These are phyloP conservation scores for Stramonita haemastoma DNA, from an alignment of 2,888 invertebrate species.

Conservation along the genomic window DNA sequence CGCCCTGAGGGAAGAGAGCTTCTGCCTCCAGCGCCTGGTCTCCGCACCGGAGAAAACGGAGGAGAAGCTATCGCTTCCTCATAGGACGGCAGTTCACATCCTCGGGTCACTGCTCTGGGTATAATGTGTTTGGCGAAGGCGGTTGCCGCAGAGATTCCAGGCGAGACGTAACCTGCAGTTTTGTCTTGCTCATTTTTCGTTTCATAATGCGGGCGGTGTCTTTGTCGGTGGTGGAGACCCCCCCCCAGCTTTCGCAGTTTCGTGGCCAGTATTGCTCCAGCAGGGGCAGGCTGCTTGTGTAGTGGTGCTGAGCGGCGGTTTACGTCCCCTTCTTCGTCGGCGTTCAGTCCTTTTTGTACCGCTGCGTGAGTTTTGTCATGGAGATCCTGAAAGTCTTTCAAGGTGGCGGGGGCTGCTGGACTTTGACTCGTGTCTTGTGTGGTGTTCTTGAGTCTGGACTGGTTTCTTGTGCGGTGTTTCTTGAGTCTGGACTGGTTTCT, in stretches of 20 bases:
- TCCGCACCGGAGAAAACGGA: constrained; percentile 45
- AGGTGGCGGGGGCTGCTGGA: constrained; percentile 43
- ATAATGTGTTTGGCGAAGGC: neutral
- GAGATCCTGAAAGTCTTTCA: constrained; percentile 52
- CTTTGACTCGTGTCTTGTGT: neutral
- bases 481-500: no score
- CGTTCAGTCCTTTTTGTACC: constrained; percentile 64
- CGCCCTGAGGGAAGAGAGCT: constrained; percentile 39
- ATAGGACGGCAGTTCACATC: constrained; percentile 71
- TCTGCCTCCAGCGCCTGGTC: constrained; percentile 58
- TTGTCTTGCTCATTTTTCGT: constrained; percentile 83
- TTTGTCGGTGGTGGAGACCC: constrained; percentile 80
- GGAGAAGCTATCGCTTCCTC: constrained; percentile 67
- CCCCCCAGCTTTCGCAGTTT: constrained; percentile 76
- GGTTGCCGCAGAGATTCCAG: constrained; percentile 73
- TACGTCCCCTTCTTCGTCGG: constrained; percentile 81
- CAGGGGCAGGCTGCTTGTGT: constrained; percentile 81
- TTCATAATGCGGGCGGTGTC: constrained; percentile 71
- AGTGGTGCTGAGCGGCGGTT: constrained; percentile 81
- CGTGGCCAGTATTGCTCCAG: constrained; percentile 82
- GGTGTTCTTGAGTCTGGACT: no score
- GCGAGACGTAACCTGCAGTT: constrained; percentile 74
- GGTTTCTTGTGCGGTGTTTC: no score
- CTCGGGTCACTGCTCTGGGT: constrained; percentile 43
- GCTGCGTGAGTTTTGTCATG: constrained; percentile 62